phyloP scores from a whole-genome alignment of 30 jellyfish, hydroid and myxozoan species.

The Sanderia malayensis region DNA sequence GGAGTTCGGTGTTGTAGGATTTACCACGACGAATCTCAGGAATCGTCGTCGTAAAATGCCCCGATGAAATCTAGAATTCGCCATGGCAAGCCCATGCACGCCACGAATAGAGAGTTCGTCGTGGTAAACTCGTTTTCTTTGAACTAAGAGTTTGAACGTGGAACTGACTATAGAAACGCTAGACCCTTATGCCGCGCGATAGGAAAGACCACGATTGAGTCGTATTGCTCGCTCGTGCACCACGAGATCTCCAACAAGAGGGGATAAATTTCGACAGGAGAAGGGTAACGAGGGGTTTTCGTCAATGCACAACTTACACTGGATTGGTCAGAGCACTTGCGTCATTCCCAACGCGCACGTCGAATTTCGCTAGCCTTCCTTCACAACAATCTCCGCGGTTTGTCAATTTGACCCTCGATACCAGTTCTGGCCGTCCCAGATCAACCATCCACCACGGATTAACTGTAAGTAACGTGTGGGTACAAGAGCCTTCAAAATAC shows the following conservation, averaged over 20 bases:
- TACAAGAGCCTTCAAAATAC: too few species aligned
- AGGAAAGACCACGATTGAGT: neutral
- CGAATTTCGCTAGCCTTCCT: conserved; percentile 11
- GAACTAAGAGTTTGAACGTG: neutral
- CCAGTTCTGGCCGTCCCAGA: neutral
- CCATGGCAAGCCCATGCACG: too few species aligned
- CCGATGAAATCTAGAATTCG: too few species aligned
- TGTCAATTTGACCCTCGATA: neutral
- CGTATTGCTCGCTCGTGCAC: neutral
- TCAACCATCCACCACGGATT: conserved; percentile 17
- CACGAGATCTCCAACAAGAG: neutral
- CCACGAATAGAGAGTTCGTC: too few species aligned
- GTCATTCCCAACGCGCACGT: conserved; percentile 4
- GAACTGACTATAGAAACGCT: too few species aligned
- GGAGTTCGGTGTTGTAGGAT: too few species aligned
- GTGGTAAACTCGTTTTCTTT: neutral
- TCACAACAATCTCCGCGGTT: neutral
- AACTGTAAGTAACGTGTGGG: neutral
- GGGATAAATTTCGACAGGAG: neutral
- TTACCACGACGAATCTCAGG: too few species aligned
- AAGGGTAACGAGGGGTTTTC: neutral
- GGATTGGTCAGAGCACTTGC: neutral
- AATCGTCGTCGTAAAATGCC: too few species aligned
- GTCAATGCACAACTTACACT: neutral
- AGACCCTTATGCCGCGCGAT: neutral